Evolutionary conservation across 2,113 vertebrate genomes (phyloP), one percentile per base, ranked within the genome.

Genomic region (Falcunculus frontatus): DNA sequence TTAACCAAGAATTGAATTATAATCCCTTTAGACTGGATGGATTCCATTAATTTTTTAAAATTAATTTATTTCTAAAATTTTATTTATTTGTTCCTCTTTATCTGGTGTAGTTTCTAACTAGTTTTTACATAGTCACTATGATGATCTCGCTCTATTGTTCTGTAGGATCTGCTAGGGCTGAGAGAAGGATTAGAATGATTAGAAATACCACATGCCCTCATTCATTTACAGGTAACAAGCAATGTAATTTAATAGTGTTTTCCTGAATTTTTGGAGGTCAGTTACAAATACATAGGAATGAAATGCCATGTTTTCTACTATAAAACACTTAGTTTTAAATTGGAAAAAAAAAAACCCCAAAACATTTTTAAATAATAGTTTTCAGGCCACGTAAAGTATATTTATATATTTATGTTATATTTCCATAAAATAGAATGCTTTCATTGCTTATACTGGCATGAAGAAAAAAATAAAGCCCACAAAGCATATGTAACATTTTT

Each of bases 181-280:
- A 78, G 97, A 91, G 84, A 76, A 90, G 52, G 94, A 94, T 95
- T 96, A 73, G 44, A 94, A 55, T 91, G 3, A 78, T 78, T 93
- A 93, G 91, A 93, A 96, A 93, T 91, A 47, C 11, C 73, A 77
- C n/a, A 79, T 95, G 94, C 56, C 37, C 20, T 86, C 11, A 30
- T 65, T 94, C 29, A 42, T 23, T 88, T 87, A n/a, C 3, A 64
- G 12, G 7, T 76, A 82, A 74, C n/a, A 67, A 69, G 29, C 33
- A 46, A 6, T 23, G 12, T 44, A 59, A n/a, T 65, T 87, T 60
- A 73, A 18, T 68, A 81, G 6, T 0, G 2, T 90, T 87, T 49
- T 64, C 29, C 33, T 79, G 39, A 76, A 52, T 92, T 84, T 76
- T 87, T 33, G 9, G 41, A 87, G 39, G 22, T 32, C 18, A 39